Evolutionary conservation across 2,113 vertebrate genomes (phyloP).

Genomic region (Grantiella picta): DNA sequence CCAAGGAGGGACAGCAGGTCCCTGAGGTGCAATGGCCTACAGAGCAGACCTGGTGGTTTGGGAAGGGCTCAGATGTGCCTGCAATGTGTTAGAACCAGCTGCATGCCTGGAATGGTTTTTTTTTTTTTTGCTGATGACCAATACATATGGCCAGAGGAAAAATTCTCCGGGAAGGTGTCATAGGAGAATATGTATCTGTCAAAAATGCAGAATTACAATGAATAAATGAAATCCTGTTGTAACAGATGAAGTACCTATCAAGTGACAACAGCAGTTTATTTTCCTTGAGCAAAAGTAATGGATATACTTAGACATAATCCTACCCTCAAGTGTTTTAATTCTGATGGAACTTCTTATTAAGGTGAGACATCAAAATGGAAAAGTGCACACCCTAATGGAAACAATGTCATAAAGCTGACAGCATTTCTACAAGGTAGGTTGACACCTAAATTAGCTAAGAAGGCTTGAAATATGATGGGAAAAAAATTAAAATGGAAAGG

Average conservation of each 20-base stretch:
- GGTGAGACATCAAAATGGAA: slow-evolving; percentile 34
- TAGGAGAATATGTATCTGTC: slow-evolving; percentile 9
- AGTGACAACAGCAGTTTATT: slow-evolving; percentile 49
- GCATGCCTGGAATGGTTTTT: not conserved
- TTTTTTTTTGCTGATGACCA: not conserved
- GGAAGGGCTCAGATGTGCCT: not conserved
- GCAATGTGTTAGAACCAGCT: not conserved
- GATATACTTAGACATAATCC: slow-evolving; percentile 58
- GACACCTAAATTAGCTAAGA: not conserved
- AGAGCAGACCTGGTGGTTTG: not conserved
- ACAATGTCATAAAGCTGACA: slow-evolving; percentile 36
- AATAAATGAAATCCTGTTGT: not conserved
- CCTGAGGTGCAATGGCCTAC: not conserved
- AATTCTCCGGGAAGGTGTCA: not conserved
- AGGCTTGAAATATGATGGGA: not conserved
- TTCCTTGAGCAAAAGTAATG: slow-evolving; percentile 52
- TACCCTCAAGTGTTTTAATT: slow-evolving; percentile 50
- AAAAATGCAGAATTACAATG: not conserved
- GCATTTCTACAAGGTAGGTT: not conserved
- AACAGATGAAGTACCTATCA: slow-evolving; percentile 56
- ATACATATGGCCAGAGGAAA: not conserved
- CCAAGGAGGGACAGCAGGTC: not conserved
- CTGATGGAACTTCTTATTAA: slow-evolving; percentile 47
- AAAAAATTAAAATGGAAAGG: not conserved
- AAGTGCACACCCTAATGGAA: slow-evolving; percentile 4